Evolutionary conservation across 2,797 vertebrate genomes (phyloP).

Genomic region (Siniperca scherzeri): DNA sequence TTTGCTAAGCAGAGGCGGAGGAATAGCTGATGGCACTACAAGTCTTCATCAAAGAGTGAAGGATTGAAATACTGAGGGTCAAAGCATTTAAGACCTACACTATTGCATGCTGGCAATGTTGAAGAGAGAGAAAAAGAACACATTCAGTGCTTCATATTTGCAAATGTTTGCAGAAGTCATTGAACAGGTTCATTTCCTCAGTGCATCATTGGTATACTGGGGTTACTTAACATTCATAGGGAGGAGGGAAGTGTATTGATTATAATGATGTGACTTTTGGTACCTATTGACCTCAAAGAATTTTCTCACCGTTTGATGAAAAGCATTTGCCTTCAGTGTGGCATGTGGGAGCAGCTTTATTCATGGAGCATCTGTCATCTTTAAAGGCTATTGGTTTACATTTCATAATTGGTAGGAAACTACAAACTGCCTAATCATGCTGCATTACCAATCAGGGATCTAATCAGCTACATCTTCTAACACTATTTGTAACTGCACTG

Average conservation of each 20-base stretch:
- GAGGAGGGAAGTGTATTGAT: slow-evolving; percentile 64
- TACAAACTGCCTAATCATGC: slow-evolving; percentile 62
- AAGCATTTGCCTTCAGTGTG: slow-evolving; percentile 27
- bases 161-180: slow-evolving; percentile 29
- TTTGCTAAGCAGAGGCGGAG: slow-evolving; percentile 16
- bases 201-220: slow-evolving; percentile 41
- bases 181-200: slow-evolving; percentile 53
- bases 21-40: slow-evolving; percentile 53
- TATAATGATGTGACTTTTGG: slow-evolving; percentile 49
- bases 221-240: slow-evolving; percentile 63
- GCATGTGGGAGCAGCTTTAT: slow-evolving; percentile 47
- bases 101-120: slow-evolving; percentile 8
- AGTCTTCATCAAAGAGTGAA: slow-evolving; percentile 49
- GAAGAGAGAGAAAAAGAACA: neutral
- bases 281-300: slow-evolving; percentile 42
- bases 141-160: slow-evolving; percentile 19
- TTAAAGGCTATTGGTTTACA: slow-evolving; percentile 56
- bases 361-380: slow-evolving; percentile 63
- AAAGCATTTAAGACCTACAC: slow-evolving; percentile 11
- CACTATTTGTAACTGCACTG: slow-evolving; percentile 34
- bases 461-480: slow-evolving; percentile 59
- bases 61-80: slow-evolving; percentile 9
- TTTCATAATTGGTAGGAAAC: slow-evolving; percentile 64
- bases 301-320: slow-evolving; percentile 42
- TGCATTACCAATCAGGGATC: slow-evolving; percentile 59